These are phyloP conservation scores for Gnatocerus cornutus DNA, from an alignment of 2,888 invertebrate species.

Conservation along the genomic window DNA sequence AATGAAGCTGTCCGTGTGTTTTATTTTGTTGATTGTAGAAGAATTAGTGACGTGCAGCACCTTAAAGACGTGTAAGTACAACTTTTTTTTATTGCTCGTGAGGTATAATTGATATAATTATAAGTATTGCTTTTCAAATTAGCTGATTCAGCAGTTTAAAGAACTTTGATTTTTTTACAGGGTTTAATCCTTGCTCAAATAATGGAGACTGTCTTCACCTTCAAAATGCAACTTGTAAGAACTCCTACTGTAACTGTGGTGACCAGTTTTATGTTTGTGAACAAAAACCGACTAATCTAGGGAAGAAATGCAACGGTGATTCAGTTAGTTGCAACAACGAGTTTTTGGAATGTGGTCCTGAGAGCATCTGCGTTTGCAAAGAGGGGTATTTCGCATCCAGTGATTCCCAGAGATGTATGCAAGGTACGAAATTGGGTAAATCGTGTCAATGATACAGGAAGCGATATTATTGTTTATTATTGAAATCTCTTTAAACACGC, in stretches of 20 bases:
- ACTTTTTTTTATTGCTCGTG: background rate
- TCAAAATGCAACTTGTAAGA: conserved; percentile 51
- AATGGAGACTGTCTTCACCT: conserved; percentile 54
- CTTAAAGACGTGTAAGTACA: background rate
- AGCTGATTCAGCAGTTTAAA: background rate
- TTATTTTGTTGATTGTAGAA: background rate
- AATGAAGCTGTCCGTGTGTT: background rate
- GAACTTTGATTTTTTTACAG: conserved; percentile 25
- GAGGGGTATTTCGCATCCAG: conserved; percentile 46
- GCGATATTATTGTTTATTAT: background rate
- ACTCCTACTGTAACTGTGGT: conserved; percentile 55
- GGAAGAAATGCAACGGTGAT: conserved; percentile 52
- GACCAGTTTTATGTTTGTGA: background rate
- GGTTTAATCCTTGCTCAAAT: conserved; percentile 51
- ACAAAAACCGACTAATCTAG: background rate
- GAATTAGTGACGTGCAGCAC: background rate
- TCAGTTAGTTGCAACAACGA: conserved; percentile 57
- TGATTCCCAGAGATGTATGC: background rate
- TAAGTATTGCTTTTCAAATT: background rate
- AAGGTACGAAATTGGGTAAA: background rate
- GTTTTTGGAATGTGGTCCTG: conserved; percentile 51
- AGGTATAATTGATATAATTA: background rate
- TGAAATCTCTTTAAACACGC: background rate
- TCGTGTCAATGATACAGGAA: too few relatives aligned
- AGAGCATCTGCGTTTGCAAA: conserved; percentile 29